A percentile compares a stretch with the other conserved stretches of the same genome.
Conservation (phyloP, 1,140 invertebrate genomes). For the Zaprionus davidi region DNA sequence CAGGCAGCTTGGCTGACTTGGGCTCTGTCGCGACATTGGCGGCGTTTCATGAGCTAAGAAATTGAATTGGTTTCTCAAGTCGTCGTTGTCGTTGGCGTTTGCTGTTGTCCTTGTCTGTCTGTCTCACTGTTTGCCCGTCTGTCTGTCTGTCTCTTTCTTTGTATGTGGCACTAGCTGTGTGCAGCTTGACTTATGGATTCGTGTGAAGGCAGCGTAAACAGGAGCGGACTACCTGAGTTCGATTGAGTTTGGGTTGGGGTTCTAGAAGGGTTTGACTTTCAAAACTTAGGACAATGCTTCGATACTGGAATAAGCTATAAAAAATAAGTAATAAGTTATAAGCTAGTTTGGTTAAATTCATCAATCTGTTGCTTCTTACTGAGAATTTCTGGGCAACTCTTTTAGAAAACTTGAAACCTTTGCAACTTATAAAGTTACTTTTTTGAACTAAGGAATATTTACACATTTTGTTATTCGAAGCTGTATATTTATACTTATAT, state of each 20-base stretch:
- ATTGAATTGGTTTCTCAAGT: constrained; percentile 74
- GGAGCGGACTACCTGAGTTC: not conserved
- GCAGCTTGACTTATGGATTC: not conserved
- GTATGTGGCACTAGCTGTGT: constrained; percentile 1
- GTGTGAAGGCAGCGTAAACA: not conserved
- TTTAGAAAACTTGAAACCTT: too few species aligned
- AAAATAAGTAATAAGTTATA: too few species aligned
- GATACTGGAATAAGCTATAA: too few species aligned
- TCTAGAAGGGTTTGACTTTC: too few species aligned
- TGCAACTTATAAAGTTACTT: too few species aligned
- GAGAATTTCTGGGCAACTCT: too few species aligned
- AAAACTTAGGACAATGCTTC: too few species aligned
- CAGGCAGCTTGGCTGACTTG: constrained; percentile 5
- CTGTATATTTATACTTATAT: not conserved
- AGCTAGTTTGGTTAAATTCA: too few species aligned
- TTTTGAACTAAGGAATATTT: too few species aligned
- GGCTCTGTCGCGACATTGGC: constrained; percentile 56
- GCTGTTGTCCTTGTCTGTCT: constrained; percentile 26
- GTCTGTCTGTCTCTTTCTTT: constrained; percentile 4
- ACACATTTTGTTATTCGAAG: not conserved
- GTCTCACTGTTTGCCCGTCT: not conserved
- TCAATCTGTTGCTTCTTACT: too few species aligned
- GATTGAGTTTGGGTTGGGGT: too few species aligned
- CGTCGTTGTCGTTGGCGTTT: constrained; percentile 27
- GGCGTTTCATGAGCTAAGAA: constrained; percentile 72